Conservation (phyloP, 2,797 vertebrate species). For the Urocyon cinereoargenteus region DNA sequence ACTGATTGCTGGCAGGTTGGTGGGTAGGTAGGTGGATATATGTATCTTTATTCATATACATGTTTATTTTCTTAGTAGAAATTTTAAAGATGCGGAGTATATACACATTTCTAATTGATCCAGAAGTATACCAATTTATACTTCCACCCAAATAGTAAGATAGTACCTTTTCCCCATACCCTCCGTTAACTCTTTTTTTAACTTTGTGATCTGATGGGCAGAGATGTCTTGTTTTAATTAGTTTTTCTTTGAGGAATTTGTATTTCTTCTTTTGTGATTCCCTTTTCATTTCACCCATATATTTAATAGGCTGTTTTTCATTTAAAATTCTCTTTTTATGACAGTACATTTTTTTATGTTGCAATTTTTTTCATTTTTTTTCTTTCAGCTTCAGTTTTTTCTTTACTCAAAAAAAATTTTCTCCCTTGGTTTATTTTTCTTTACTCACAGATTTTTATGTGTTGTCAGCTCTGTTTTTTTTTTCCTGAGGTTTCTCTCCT, state of each 20-base stretch:
- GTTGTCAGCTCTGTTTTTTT: constrained; percentile 1
- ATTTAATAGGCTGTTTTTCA: background rate
- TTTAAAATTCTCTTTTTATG: background rate
- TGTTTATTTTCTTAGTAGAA: constrained; percentile 51
- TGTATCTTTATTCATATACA: background rate
- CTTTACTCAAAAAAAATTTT: background rate
- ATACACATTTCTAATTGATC: background rate
- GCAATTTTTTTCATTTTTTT: background rate
- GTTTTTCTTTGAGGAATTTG: constrained; percentile 26
- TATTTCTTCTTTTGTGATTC: constrained; percentile 33
- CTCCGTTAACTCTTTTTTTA: background rate
- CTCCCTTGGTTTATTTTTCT: background rate
- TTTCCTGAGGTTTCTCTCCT: background rate
- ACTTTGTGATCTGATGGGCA: background rate
- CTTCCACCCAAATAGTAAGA: background rate
- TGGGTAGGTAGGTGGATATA: background rate
- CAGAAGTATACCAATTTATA: background rate
- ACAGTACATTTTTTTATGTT: background rate
- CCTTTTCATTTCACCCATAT: constrained; percentile 24
- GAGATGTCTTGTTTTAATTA: constrained; percentile 40
- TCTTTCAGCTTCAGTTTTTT: background rate
- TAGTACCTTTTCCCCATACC: background rate
- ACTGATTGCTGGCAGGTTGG: background rate
- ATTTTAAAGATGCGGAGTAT: background rate
- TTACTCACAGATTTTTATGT: background rate